Conservation (phyloP, 92 coral and sea anemone species). For the Parazoanthus swiftii region DNA sequence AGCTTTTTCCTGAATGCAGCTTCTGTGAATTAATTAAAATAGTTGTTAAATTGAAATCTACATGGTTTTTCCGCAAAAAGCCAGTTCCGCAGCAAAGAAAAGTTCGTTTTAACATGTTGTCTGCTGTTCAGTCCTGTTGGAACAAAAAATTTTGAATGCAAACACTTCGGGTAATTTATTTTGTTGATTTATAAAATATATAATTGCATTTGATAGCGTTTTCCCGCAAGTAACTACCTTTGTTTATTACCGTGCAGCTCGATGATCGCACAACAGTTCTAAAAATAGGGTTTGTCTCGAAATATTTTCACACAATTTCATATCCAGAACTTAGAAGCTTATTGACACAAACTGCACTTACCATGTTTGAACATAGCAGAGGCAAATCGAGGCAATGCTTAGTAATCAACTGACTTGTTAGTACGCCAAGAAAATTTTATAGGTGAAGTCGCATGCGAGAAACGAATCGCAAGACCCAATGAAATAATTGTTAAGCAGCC, state of each 20-base stretch:
- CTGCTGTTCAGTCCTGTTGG: not conserved
- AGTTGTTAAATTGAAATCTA: constrained; percentile 5
- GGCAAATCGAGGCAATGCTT: not conserved
- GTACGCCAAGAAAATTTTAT: not conserved
- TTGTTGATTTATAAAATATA: not conserved
- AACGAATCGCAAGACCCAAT: not conserved
- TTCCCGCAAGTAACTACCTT: not conserved
- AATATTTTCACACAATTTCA: not conserved
- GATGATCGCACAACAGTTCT: not conserved
- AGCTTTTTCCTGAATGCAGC: not conserved
- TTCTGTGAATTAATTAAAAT: constrained; percentile 7
- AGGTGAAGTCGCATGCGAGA: not conserved
- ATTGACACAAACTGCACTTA: not conserved
- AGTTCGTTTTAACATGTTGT: not conserved
- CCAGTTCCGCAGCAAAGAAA: constrained; percentile 13
- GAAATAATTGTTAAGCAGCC: not conserved
- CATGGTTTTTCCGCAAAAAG: constrained; percentile 25
- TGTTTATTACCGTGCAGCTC: not conserved
- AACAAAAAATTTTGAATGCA: not conserved
- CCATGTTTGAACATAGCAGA: not conserved
- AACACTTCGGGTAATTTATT: not conserved
- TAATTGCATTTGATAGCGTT: not conserved
- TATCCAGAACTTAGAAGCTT: not conserved
- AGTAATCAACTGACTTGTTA: not conserved
- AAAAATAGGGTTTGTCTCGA: no score